Evolutionary conservation across 2,113 vertebrate genomes (phyloP), one percentile per base, ranked within the genome.

Genomic region (Eonycteris spelaea): DNA sequence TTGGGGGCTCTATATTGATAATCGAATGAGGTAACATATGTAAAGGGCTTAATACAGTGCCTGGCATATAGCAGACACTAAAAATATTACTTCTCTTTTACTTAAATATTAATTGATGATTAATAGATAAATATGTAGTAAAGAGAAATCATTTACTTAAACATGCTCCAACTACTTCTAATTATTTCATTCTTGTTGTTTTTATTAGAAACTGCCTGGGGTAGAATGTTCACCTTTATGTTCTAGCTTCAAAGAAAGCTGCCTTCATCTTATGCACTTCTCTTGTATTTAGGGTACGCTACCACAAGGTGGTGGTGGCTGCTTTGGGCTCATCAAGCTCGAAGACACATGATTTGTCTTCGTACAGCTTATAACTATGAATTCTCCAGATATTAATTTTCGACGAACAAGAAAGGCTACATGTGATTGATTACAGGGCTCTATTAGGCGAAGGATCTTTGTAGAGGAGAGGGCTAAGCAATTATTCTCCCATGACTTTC

Each of bases 361-460:
- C 8, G 43, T 71, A 6, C 51, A 79, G 10, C 30, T 21, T 21
- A 73, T 33, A 88, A 19, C 35, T 65, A 55, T 48, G 71, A 92
- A 94, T 90, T 97, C 94, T 95, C 91, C 75, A 94, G 67, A 90
- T 77, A 93, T 26, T 95, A 96, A 93, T 92, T 90, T 93, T 95
- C 86, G 93, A 89, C 94, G 70, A 87, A 28, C 45, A 80, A 90
- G 65, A 92, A 90, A 88, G 86, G 30, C 90, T 77, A 70, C 61
- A 21, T 35, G 75, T 93, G 86, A 97, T 90, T 94, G 95, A 95
- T 93, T 86, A 92, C 7, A 93, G 57, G 48, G 87, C 61, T 86
- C 84, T 91, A 68, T 61, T 84, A 95, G 35, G 80, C 78, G 96
- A 88, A 90, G 92, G 48, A 15, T 80, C 92, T 93, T 75, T 91